Percentiles rank a stretch among this genome's conserved stretches.
Conservation (phyloP, 2,888 invertebrate species). For the Bembecia ichneumoniformis region DNA sequence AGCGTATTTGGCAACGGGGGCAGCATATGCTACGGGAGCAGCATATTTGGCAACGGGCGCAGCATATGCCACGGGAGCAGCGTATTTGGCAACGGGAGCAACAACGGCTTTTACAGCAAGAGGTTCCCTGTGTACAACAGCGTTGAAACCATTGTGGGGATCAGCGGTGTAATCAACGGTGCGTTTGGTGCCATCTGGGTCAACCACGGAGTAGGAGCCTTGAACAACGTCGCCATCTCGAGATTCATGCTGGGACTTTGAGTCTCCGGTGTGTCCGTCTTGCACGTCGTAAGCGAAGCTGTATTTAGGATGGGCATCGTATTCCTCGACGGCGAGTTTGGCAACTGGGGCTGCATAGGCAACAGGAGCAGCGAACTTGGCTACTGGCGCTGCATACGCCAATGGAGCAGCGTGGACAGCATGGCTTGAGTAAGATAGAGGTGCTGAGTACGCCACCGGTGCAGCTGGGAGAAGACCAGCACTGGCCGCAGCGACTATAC, state of each 20-base stretch:
- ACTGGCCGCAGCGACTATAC: constrained; percentile 13
- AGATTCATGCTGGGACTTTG: constrained; percentile 57
- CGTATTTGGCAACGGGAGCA: constrained; percentile 18
- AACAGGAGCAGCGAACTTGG: constrained; percentile 22
- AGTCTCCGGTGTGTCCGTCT: constrained; percentile 62
- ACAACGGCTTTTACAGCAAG: constrained; percentile 33
- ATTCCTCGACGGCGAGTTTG: constrained; percentile 23
- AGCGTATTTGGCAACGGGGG: constrained; percentile 25
- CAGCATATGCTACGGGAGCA: constrained; percentile 15
- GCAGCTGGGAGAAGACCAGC: constrained; percentile 23
- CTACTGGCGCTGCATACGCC: constrained; percentile 50
- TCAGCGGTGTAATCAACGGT: constrained; percentile 68
- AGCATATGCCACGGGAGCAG: constrained; percentile 17
- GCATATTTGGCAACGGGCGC: constrained; percentile 10
- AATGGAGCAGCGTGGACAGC: constrained; percentile 20
- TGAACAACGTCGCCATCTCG: constrained; percentile 65
- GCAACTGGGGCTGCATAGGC: constrained; percentile 8
- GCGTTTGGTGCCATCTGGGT: constrained; percentile 62
- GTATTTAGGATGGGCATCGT: constrained; percentile 40
- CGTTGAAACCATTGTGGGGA: constrained; percentile 64
- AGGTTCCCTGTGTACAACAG: constrained; percentile 60
- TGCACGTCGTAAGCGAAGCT: constrained; percentile 64
- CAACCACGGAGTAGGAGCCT: constrained; percentile 62
- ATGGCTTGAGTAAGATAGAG: constrained; percentile 12
- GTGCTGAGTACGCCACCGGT: constrained; percentile 25